Base-by-base conservation (phyloP, 2,888 invertebrate genomes). In the Leptinotarsa tumamoca region DNA sequence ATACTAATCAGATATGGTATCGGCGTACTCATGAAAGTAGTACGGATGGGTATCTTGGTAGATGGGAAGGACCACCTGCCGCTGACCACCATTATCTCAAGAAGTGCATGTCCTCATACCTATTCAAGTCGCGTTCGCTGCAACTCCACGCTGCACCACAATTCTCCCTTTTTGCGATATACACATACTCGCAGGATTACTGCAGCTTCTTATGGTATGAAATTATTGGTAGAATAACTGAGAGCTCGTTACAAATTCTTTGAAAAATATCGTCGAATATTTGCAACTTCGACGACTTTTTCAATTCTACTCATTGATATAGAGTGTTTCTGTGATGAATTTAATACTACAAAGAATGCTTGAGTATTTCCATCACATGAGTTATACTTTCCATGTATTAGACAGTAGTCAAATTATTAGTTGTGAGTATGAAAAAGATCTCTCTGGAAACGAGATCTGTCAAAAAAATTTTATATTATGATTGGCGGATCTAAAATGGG, bases 1-100 rank as follows among this genome's bases (percentile, higher is more conserved):
- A 83, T 83, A 83, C 82, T 81, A 81, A 82, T 82, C 83, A 80
- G 82, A 33, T 70, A 70, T 70, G 58, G 70, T 70, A 70, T 61
- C 18, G 69, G 43, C 54, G 27, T 51, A 49, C 68, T 51, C 68
- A 58, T 70, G 61, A 70, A 58, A 70, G 49, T 70, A 14, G 69
- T 56, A 43, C 33, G 70, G 70, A 70, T 70, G 70, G 10, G 43
- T 63, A 63, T 50, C 58, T 68, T 61, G 33, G 58, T 27, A 56
- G 56, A 75, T 63, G 63, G 71, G 69, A 73, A 67, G 56, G 75
- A 78, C 77, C 77, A 78, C 77, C 77, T 78, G 77, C 73, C 68
- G 74, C 50, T 73, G 80, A 77, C 80, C 79, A 79, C 81, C 80
- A 81, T 81, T 81, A 81, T 80, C 78, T 77, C 78, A 21, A 79